Evolutionary conservation across 2,797 vertebrate genomes (phyloP).

Genomic region (Chaetodon trifasciatus): DNA sequence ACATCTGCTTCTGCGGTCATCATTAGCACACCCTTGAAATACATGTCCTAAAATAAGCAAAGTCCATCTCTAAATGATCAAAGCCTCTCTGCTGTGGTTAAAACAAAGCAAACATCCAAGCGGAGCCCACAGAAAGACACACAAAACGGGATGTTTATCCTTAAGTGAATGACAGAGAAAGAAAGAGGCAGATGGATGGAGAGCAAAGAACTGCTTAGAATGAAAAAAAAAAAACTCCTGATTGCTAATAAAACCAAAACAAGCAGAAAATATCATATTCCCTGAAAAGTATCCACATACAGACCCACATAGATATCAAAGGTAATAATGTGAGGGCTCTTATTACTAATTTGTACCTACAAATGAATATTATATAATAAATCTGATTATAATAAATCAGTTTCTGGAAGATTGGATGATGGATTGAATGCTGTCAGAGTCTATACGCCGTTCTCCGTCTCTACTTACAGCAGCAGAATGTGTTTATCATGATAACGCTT

Average conservation of each 20-base stretch:
- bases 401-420: background rate
- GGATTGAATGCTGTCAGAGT: background rate
- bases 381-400: constrained; percentile 9
- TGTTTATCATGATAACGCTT: constrained; percentile 50
- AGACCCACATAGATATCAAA: background rate
- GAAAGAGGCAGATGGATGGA: constrained; percentile 4
- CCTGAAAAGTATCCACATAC: background rate
- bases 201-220: constrained; percentile 16
- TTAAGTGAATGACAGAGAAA: constrained; percentile 39
- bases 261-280: constrained; percentile 11
- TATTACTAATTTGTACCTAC: background rate
- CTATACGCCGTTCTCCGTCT: background rate
- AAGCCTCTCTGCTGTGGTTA: constrained; percentile 66
- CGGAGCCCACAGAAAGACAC: constrained; percentile 54
- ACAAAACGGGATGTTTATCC: constrained; percentile 58
- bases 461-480: constrained; percentile 28
- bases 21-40: constrained; percentile 70
- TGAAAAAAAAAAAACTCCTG: constrained; percentile 14
- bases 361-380: background rate
- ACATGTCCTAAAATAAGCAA: constrained; percentile 66
- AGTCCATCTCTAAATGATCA: constrained; percentile 73
- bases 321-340: background rate
- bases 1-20: constrained; percentile 66
- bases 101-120: constrained; percentile 65
- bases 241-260: constrained; percentile 47